These are phyloP conservation scores for Cardiocondyla obscurior DNA, from an alignment of 1,140 invertebrate species.

Conservation along the genomic window DNA sequence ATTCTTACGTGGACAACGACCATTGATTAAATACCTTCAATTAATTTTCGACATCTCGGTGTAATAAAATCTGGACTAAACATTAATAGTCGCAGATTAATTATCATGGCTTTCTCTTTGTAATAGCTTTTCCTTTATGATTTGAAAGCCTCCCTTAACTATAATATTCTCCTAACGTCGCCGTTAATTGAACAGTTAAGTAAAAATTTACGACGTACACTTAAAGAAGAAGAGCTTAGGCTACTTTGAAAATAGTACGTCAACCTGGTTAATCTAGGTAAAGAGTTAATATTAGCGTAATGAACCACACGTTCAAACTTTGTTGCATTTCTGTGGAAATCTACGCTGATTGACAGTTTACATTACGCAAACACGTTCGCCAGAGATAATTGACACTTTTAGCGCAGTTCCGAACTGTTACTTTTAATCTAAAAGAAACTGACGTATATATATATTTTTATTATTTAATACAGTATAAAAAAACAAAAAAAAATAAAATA, in stretches of 20 bases:
- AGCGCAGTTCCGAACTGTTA: not conserved
- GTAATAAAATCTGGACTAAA: not conserved
- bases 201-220: not conserved
- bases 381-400: not conserved
- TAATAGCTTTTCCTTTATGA: not conserved
- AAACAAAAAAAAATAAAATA: not conserved
- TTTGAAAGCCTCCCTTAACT: not conserved
- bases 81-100: not conserved
- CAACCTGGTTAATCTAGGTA: not conserved
- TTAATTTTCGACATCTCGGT: not conserved
- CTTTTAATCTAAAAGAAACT: no score
- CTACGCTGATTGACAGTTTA: constrained; percentile 2
- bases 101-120: constrained; percentile 5
- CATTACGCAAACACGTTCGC: not conserved
- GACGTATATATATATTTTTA: no score
- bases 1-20: not conserved
- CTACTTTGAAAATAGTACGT: constrained; percentile 22
- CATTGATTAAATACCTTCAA: not conserved
- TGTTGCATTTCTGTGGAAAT: constrained; percentile 3
- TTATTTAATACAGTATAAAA: no score
- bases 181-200: constrained; percentile 12
- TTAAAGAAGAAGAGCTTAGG: constrained; percentile 13
- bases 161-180: not conserved
- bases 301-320: constrained; percentile 1
- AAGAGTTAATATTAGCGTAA: constrained; percentile 30